Base-by-base conservation (phyloP, 2,113 vertebrate species). In the Thunnus maccoyii region DNA sequence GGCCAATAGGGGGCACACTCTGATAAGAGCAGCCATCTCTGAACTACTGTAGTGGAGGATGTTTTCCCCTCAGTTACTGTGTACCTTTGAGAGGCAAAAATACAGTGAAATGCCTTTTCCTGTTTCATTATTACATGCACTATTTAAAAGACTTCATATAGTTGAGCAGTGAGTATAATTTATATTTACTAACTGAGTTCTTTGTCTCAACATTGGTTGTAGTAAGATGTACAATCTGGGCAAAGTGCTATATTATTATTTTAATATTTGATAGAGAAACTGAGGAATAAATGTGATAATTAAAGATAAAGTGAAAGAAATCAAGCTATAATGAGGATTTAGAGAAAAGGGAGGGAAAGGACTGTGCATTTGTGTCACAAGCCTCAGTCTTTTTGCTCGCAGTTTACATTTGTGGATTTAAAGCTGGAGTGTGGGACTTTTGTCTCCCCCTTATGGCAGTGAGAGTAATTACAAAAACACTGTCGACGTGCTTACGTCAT, bases 1-100 rank as follows among this genome's bases (percentile, higher is more conserved):
- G 73, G 91, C 91, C 93, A 93, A 67, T 81, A 82, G 76, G 71
- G 72, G 88, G 77, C 72, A 82, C 83, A 88, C 87, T 91, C 85
- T 91, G 86, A 87, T 91, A 84, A 92, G 83, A 91, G 82, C 75
- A 87, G 75, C 75, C 67, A 63, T 41, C 36, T 82, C 36, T 83
- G 61, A 74, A 76, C 13, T 71, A 71, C 3, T 84, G 47, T 20
- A 72, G 44, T 83, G 6, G 20, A 25, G 67, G 70, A 47, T 57
- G 51, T 66, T 44, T 76, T 66, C 64, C 27, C 76, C 41, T 76
- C 48, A 75, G 20, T 52, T 25, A 81, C 58, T 70, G 32, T 71
- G 32, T 5, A 65, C 9, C 52, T 76, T 66, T 73, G 30, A 83
- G 71, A 68, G 78, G 13, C 14, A 41, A 69, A 65, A 73, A 77